These are phyloP conservation scores for Atopsyche davidsoni DNA, from an alignment of 1,140 invertebrate genomes.

Conservation along the genomic window DNA sequence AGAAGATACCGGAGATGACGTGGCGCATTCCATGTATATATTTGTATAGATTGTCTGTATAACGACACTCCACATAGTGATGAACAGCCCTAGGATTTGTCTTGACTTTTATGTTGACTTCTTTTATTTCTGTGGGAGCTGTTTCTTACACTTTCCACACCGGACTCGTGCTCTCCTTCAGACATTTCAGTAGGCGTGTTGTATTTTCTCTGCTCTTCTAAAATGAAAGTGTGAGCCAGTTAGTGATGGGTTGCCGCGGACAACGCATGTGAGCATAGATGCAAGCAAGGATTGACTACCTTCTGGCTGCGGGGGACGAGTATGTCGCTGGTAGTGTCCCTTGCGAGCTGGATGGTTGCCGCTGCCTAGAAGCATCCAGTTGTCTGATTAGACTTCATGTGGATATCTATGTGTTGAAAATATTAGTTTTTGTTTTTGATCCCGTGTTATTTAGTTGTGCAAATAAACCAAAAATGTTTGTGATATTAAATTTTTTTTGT, in stretches of 20 bases:
- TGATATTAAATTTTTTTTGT: no score
- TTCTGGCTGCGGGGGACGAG: no score
- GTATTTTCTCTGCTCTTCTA: conserved; percentile 22
- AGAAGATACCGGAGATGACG: no score
- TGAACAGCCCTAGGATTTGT: conserved; percentile 18
- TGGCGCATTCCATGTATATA: no score
- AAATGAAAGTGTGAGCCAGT: background rate
- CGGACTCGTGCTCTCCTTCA: conserved; percentile 16
- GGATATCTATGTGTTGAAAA: conserved; percentile 3
- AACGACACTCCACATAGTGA: no score
- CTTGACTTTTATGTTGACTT: conserved; percentile 22
- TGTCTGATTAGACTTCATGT: background rate
- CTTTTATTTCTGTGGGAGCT: conserved; percentile 20
- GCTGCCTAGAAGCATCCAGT: background rate
- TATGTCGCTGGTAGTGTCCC: no score
- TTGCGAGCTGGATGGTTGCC: no score
- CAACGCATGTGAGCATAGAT: background rate
- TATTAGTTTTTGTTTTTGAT: no score
- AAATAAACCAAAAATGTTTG: no score
- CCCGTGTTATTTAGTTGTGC: no score
- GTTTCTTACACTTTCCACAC: conserved; percentile 12
- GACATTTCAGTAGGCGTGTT: conserved; percentile 24
- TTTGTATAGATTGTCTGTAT: no score
- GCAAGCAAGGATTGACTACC: background rate
- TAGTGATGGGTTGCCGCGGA: background rate